A percentile compares a stretch with the other conserved stretches of the same genome.
phyloP scores from a whole-genome alignment of 2,797 vertebrate species.

The Poecilia gillii region DNA sequence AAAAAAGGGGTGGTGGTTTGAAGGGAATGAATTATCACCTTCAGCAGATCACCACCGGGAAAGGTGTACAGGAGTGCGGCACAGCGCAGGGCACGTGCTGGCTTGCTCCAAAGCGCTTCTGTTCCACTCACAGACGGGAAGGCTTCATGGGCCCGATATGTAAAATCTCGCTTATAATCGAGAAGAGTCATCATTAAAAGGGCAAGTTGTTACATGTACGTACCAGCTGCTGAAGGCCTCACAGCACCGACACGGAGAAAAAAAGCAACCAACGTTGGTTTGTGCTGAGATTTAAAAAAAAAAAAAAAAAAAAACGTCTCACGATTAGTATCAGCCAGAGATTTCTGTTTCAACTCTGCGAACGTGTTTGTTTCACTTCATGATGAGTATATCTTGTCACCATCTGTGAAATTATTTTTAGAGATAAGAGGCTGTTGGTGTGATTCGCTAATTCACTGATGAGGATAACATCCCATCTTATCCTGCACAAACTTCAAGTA shows the following conservation, averaged over 20 bases:
- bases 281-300: too few species aligned
- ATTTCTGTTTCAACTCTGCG: neutral
- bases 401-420: slow-evolving; percentile 28
- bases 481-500: slow-evolving; percentile 1
- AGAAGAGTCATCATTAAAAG: slow-evolving; percentile 9
- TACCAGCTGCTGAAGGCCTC: slow-evolving; percentile 12
- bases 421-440: slow-evolving; percentile 15
- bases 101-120: slow-evolving; percentile 47
- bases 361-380: slow-evolving; percentile 11
- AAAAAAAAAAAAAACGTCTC: neutral
- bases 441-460: neutral
- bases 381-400: slow-evolving; percentile 10
- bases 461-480: neutral
- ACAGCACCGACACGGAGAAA: neutral
- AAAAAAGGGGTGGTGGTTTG: slow-evolving; percentile 10
- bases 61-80: slow-evolving; percentile 63
- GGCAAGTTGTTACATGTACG: slow-evolving; percentile 15
- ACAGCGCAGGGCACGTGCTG: slow-evolving; percentile 50
- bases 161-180: slow-evolving; percentile 5
- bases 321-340: neutral
- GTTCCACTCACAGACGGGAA: slow-evolving; percentile 20
- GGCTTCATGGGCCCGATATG: slow-evolving; percentile 10
- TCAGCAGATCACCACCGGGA: slow-evolving; percentile 60
- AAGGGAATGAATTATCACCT: slow-evolving; percentile 75
- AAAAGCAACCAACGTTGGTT: neutral